A percentile compares a stretch with the other conserved stretches of the same genome.
phyloP scores from a whole-genome alignment of 2,113 vertebrate genomes.

The Lichenostomus cassidix region DNA sequence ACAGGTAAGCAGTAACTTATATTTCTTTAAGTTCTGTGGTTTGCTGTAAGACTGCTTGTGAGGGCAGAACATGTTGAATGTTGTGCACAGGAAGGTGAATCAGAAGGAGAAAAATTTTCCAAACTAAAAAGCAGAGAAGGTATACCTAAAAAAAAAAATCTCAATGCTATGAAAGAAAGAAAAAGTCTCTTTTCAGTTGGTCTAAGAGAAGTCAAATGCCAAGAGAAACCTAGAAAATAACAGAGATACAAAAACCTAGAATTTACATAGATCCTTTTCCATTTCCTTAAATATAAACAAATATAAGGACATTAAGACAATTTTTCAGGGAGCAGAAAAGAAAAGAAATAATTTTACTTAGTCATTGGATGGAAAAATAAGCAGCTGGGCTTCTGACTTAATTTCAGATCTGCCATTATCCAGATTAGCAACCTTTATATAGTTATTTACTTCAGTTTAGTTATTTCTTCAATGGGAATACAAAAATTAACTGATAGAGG shows the following conservation, averaged over 20 bases:
- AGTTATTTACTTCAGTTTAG: background rate
- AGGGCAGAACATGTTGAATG: background rate
- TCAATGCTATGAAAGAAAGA: background rate
- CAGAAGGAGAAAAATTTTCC: background rate
- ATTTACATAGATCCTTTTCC: background rate
- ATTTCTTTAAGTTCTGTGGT: background rate
- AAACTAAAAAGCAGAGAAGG: background rate
- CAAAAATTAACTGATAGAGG: background rate
- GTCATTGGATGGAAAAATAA: background rate
- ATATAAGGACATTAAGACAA: background rate
- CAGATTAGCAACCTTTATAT: background rate
- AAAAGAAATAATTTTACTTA: background rate
- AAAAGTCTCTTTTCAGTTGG: background rate
- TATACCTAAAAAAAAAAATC: background rate
- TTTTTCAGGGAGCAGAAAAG: background rate
- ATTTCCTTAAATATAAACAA: background rate
- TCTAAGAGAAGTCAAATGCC: background rate
- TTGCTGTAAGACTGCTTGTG: background rate
- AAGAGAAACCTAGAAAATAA: background rate
- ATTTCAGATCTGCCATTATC: background rate
- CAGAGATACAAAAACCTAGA: background rate
- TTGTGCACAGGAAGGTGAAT: background rate
- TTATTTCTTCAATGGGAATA: background rate
- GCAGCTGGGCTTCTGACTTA: background rate
- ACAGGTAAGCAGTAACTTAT: background rate